phyloP scores from a whole-genome alignment of 2,113 vertebrate genomes.

The Helogale parvula region DNA sequence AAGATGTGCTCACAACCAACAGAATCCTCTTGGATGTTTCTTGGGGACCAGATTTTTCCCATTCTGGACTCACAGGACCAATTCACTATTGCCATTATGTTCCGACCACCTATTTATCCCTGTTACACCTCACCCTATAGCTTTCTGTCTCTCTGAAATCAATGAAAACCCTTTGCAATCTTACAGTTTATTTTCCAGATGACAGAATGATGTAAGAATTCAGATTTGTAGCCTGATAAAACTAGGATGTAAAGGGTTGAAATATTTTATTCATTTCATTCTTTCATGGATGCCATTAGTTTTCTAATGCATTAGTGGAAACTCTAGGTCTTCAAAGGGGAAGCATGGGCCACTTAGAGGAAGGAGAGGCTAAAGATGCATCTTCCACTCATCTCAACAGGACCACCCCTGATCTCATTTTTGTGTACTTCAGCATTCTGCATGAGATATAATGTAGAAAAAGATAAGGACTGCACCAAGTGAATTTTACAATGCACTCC shows the following conservation, averaged over 20 bases:
- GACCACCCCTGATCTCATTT: background rate
- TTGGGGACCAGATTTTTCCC: background rate
- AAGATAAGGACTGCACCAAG: background rate
- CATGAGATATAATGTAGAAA: background rate
- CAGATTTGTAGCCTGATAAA: background rate
- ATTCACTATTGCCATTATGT: accelerated
- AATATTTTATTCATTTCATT: background rate
- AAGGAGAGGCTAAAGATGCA: background rate
- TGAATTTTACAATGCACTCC: background rate
- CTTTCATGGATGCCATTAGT: background rate
- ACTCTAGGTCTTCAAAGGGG: background rate
- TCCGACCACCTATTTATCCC: background rate
- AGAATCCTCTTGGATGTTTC: background rate
- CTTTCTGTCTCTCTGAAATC: background rate
- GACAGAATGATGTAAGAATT: background rate
- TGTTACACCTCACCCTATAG: background rate
- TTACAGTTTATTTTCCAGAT: background rate
- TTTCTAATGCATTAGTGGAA: background rate
- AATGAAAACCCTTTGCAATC: background rate
- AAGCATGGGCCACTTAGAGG: background rate
- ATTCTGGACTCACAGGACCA: background rate
- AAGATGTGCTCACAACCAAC: background rate
- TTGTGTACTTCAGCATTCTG: background rate
- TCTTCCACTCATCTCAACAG: background rate
- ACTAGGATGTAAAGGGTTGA: background rate